These are phyloP conservation scores for Thinocorus orbignyianus DNA, from an alignment of 2,113 vertebrate species.

Conservation along the genomic window DNA sequence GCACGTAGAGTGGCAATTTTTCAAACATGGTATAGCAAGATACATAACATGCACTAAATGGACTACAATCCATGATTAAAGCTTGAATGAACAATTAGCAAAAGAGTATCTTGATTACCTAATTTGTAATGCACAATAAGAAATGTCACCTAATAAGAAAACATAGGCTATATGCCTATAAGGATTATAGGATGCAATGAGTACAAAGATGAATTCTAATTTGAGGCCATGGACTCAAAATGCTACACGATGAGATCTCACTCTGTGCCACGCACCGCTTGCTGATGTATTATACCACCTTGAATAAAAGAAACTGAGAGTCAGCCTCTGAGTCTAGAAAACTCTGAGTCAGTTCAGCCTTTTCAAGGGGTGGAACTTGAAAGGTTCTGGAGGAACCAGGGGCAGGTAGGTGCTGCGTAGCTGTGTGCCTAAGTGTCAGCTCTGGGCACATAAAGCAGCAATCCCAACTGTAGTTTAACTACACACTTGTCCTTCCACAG, in stretches of 20 bases:
- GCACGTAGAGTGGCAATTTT: not conserved
- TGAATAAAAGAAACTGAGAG: not conserved
- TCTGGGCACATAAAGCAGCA: not conserved
- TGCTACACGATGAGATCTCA: not conserved
- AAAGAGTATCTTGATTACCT: not conserved
- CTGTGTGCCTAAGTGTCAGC: not conserved
- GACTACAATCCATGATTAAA: not conserved
- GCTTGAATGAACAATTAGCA: not conserved
- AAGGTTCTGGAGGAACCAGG: not conserved
- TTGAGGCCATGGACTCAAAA: not conserved
- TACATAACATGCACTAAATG: not conserved
- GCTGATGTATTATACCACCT: not conserved
- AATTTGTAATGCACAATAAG: not conserved
- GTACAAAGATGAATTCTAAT: not conserved
- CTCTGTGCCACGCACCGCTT: not conserved
- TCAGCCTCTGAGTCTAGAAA: not conserved
- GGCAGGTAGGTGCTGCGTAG: not conserved
- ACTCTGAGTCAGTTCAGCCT: not conserved
- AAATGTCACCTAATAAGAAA: not conserved
- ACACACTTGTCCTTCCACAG: not conserved
- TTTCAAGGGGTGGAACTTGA: not conserved
- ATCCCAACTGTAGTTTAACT: not conserved
- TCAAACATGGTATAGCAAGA: not conserved
- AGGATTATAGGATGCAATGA: not conserved
- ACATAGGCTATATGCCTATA: fast-evolving